phyloP scores from a whole-genome alignment of 2,888 invertebrate species.

The Hesperia comma region DNA sequence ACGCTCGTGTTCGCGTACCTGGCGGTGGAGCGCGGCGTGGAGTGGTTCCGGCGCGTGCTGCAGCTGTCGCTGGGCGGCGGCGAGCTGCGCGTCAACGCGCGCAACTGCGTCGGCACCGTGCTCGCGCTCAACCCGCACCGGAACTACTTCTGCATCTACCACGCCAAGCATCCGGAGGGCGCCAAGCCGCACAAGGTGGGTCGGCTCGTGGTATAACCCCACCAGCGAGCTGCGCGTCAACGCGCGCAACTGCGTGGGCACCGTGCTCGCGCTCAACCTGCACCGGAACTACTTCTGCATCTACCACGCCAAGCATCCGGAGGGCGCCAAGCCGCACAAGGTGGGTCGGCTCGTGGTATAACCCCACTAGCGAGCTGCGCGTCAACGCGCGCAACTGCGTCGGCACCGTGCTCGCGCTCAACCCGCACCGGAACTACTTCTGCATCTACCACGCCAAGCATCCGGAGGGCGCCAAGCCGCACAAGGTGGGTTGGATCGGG shows the following conservation, averaged over 20 bases:
- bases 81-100: conserved; percentile 95
- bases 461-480: conserved; percentile 89
- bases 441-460: conserved; percentile 99
- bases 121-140: conserved; percentile 97
- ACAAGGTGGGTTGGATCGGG: too few relatives aligned
- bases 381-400: conserved; percentile 99
- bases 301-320: conserved; percentile 98
- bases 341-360: too few relatives aligned
- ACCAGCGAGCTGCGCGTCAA: conserved; percentile 94
- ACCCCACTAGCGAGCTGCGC: conserved; percentile 89
- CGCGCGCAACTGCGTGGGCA: conserved; percentile 98
- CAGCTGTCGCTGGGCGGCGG: conserved; percentile 91
- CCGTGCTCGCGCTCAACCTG: conserved; percentile 97
- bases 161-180: conserved; percentile 96
- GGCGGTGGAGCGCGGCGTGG: conserved; percentile 94
- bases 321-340: conserved; percentile 87
- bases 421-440: conserved; percentile 98
- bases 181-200: conserved; percentile 88
- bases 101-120: conserved; percentile 98
- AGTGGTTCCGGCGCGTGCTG: conserved; percentile 96
- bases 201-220: too few relatives aligned
- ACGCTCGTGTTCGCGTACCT: conserved; percentile 97
- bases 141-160: conserved; percentile 99
- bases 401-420: conserved; percentile 97
- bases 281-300: conserved; percentile 99